Evolutionary conservation across 2,113 vertebrate species (phyloP).

Genomic region (Campylorhamphus procurvoides): DNA sequence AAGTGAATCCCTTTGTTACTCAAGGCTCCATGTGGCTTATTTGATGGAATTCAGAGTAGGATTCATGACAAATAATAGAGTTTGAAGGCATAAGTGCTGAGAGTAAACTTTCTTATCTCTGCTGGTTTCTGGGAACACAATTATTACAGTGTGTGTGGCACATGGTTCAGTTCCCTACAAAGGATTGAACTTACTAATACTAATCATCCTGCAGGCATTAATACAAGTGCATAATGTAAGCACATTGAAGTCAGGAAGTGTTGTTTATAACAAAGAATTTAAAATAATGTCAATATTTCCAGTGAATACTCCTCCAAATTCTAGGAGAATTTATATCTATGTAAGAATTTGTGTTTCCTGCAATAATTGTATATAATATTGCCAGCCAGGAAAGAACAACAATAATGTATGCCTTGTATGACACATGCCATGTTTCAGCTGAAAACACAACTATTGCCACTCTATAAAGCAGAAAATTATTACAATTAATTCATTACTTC

Average conservation of each 20-base stretch:
- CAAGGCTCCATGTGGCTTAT: background rate
- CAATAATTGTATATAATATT: background rate
- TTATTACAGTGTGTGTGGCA: background rate
- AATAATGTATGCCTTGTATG: background rate
- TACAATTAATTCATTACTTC: background rate
- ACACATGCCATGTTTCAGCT: background rate
- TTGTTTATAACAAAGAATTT: background rate
- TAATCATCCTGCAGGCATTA: background rate
- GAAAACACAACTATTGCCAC: background rate
- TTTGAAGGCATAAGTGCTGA: background rate
- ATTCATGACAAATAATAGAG: background rate
- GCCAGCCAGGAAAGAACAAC: background rate
- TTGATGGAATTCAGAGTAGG: background rate
- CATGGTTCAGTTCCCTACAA: background rate
- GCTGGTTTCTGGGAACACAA: background rate
- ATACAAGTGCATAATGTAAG: background rate
- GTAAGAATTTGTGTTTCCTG: background rate
- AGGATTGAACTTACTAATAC: background rate
- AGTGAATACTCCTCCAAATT: background rate
- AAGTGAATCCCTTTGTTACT: constrained; percentile 8
- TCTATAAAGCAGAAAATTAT: background rate
- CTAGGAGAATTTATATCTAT: background rate
- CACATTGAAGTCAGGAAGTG: background rate
- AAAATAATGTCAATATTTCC: background rate
- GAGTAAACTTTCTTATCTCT: background rate